phyloP scores from a whole-genome alignment of 2,888 invertebrate genomes.

The Ethmia dodecea region DNA sequence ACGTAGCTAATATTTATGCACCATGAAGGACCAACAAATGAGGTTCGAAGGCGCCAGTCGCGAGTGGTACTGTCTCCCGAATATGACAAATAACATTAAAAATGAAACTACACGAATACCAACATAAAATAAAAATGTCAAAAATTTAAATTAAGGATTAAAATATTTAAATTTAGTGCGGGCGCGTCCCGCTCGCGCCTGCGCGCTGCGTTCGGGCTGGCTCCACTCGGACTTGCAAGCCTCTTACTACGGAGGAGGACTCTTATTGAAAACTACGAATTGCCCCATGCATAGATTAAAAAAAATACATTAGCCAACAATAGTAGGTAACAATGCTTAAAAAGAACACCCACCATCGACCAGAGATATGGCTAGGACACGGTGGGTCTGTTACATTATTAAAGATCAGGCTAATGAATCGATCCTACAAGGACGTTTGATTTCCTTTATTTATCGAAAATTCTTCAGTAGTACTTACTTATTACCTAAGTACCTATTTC shows the following conservation, averaged over 20 bases:
- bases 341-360: too few species aligned
- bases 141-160: slow-evolving; percentile 79
- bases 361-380: too few species aligned
- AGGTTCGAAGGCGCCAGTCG: slow-evolving; percentile 61
- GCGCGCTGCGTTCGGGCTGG: slow-evolving; percentile 31
- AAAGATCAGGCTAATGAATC: too few species aligned
- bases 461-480: too few species aligned
- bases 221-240: slow-evolving; percentile 23
- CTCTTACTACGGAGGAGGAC: slow-evolving; percentile 35
- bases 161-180: slow-evolving; percentile 78
- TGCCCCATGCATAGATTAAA: too few species aligned
- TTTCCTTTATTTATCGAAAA: too few species aligned
- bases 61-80: slow-evolving; percentile 54
- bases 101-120: slow-evolving; percentile 75
- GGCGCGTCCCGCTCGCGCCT: slow-evolving; percentile 52
- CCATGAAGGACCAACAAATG: slow-evolving; percentile 31
- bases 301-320: too few species aligned
- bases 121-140: slow-evolving; percentile 78
- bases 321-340: too few species aligned
- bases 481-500: too few species aligned
- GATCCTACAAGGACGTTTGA: too few species aligned
- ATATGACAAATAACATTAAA: slow-evolving; percentile 77
- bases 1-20: slow-evolving; percentile 8
- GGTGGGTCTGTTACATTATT: too few species aligned
- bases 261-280: too few species aligned